These are phyloP conservation scores for Gephyroberyx darwinii DNA, from an alignment of 2,797 vertebrate genomes.

Conservation along the genomic window DNA sequence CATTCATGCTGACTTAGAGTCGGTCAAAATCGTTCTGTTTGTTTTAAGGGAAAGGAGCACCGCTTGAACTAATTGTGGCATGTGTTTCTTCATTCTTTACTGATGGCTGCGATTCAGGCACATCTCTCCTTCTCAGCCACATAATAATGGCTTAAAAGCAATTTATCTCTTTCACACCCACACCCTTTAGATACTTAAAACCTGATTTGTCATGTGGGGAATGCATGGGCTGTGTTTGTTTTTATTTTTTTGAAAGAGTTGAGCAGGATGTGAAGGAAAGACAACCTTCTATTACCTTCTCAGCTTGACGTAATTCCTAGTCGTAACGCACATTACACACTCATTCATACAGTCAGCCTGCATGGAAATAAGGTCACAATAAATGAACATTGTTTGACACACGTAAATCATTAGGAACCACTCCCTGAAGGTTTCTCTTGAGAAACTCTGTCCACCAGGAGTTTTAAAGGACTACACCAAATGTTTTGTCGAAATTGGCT, in stretches of 20 bases:
- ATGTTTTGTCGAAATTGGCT: too few relatives aligned
- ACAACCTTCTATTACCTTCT: too few relatives aligned
- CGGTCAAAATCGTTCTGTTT: constrained; percentile 29
- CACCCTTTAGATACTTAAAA: constrained; percentile 9
- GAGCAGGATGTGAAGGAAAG: constrained; percentile 9
- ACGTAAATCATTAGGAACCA: constrained; percentile 3
- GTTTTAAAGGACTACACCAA: background rate
- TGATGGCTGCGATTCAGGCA: constrained; percentile 11
- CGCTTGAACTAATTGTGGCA: constrained; percentile 35
- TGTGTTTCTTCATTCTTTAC: constrained; percentile 6
- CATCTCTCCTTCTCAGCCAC: constrained; percentile 14
- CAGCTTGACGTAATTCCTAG: constrained; percentile 6
- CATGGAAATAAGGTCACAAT: too few relatives aligned
- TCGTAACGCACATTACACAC: background rate
- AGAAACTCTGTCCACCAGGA: constrained; percentile 39
- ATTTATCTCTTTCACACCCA: constrained; percentile 8
- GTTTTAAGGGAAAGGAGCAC: constrained; percentile 28
- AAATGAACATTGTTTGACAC: too few relatives aligned
- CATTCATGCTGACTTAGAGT: constrained; percentile 28
- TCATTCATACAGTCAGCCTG: too few relatives aligned
- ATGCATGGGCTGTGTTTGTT: constrained; percentile 2
- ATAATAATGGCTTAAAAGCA: constrained; percentile 19
- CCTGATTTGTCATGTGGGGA: constrained; percentile 13
- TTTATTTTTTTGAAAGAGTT: constrained; percentile 6
- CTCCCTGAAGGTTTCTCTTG: constrained; percentile 22